Conservation (phyloP, 2,797 vertebrate species). For the Harpagifer antarcticus region DNA sequence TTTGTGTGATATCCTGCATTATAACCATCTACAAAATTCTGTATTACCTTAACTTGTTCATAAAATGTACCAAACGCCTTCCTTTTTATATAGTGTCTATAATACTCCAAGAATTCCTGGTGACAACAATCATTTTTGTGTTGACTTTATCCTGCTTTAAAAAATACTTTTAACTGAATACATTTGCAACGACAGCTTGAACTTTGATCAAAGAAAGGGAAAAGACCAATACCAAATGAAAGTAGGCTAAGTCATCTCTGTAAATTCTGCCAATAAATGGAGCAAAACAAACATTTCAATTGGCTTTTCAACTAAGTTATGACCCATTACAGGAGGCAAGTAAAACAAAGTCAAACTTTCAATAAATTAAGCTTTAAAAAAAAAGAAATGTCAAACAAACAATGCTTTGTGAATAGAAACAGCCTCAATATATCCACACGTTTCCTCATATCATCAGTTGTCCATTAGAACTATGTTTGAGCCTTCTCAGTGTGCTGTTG, state of each 20-base stretch:
- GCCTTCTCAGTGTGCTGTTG: slow-evolving; percentile 12
- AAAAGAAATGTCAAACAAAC: background rate
- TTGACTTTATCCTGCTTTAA: slow-evolving; percentile 13
- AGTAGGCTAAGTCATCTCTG: background rate
- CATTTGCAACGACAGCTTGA: slow-evolving; percentile 1
- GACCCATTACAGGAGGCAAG: background rate
- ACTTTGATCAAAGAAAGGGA: background rate
- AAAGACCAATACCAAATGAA: background rate
- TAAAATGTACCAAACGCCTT: background rate
- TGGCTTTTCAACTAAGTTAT: background rate
- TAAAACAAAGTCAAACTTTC: slow-evolving; percentile 26
- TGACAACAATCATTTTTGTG: background rate
- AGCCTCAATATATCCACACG: background rate
- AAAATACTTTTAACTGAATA: background rate
- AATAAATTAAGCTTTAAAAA: slow-evolving; percentile 57
- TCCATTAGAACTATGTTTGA: background rate
- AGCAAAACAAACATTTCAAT: slow-evolving; percentile 12
- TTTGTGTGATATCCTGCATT: background rate
- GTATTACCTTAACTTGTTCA: background rate
- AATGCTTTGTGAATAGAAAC: slow-evolving; percentile 3
- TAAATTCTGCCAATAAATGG: background rate
- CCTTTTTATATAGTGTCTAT: background rate
- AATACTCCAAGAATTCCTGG: background rate
- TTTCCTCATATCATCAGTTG: background rate
- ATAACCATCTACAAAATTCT: too few species aligned